Evolutionary conservation across 1,140 invertebrate species (phyloP).

Genomic region (Cardiocondyla obscurior): DNA sequence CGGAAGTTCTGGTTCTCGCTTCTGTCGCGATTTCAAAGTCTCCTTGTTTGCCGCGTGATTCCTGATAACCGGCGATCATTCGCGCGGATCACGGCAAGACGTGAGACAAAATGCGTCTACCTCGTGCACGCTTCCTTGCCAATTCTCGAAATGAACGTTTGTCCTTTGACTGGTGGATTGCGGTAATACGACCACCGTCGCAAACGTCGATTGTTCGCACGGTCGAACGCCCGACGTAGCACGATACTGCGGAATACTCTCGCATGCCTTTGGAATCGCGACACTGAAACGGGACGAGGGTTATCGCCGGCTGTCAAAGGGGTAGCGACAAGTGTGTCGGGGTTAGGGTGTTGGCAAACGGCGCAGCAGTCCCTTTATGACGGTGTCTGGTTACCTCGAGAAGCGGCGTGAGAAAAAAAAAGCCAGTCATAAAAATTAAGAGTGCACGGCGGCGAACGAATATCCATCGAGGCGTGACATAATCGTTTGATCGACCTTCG

Average conservation of each 20-base stretch:
- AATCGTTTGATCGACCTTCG: constrained; percentile 49
- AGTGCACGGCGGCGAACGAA: background rate
- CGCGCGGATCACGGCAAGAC: background rate
- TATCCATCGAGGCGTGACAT: constrained; percentile 10
- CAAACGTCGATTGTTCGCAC: constrained; percentile 55
- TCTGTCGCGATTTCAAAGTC: background rate
- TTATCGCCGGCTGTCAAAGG: constrained; percentile 65
- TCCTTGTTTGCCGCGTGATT: background rate
- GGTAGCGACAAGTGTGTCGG: constrained; percentile 21
- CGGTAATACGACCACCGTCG: constrained; percentile 57
- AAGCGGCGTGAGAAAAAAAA: constrained; percentile 32
- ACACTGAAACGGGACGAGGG: constrained; percentile 67
- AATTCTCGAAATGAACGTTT: constrained; percentile 64
- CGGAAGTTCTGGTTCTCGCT: background rate
- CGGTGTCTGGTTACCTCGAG: constrained; percentile 50
- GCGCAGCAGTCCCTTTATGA: constrained; percentile 57
- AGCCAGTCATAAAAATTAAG: constrained; percentile 53
- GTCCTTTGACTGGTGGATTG: constrained; percentile 67
- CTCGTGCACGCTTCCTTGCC: background rate
- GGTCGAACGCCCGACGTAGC: constrained; percentile 36
- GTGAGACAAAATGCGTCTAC: background rate
- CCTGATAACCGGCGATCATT: background rate
- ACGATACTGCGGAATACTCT: constrained; percentile 64
- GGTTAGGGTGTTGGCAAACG: constrained; percentile 44
- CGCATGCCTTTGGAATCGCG: constrained; percentile 66